Evolutionary conservation across 2,888 invertebrate species (phyloP), one percentile per base, ranked within the genome.

Genomic region (Amphipoea lucens): DNA sequence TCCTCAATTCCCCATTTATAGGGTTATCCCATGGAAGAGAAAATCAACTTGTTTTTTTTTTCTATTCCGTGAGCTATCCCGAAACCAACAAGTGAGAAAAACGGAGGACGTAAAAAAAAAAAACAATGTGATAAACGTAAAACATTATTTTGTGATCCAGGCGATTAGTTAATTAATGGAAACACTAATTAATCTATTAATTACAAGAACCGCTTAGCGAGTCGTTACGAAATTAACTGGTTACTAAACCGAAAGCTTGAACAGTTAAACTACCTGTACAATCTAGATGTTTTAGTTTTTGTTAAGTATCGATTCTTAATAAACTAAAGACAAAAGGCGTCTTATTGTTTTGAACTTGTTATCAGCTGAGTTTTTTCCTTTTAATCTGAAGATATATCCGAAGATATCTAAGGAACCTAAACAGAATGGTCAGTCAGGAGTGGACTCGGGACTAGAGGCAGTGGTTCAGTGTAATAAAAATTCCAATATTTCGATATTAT

Each of bases 151-250:
- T 29, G 29, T 29, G 29, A 29, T n/a, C 40, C 7, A 82, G 20
- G 36, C 42, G 42, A 74, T 74, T 74, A 74, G 48, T 51, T 66
- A 74, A 82, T 60, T 74, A 74, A 36, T 79, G 48, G 74, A 82
- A 74, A 74, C 17, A 51, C 60, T 60, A 82, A 75, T 82, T 51
- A 74, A 66, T 42, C 42, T 51, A 82, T 82, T 74, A 67, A 79
- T 82, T 81, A 65, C 23, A 29, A 79, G 82, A 74, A 80, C 60
- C 60, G 11, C n/a, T 82, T 66, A 74, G n/a, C 42, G 4, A 60
- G 42, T 42, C 74, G 51, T 82, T 82, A 67, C 51, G 66, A 74
- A 51, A 67, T 73, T 57, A 73, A 79, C 48, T 57, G 29, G 48
- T 57, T 57, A 29, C 23, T 7, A 57, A 48, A 40, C 14, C 20